Evolutionary conservation across 2,797 vertebrate species (phyloP).

Genomic region (Xiphophorus birchmanni): DNA sequence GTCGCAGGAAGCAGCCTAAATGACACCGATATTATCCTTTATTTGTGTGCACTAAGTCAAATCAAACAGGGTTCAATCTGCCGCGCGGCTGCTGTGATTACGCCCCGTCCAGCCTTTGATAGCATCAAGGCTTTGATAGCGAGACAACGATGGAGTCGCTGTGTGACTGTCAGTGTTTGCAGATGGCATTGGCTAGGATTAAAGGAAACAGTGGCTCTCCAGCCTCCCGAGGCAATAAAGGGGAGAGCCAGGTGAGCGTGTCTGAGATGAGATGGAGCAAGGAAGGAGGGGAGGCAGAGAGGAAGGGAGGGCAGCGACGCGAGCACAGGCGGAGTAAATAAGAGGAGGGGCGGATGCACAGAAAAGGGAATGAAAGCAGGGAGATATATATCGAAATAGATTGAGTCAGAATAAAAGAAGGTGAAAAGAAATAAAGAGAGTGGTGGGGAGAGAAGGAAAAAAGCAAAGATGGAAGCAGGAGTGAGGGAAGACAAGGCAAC

Average conservation of each 20-base stretch:
- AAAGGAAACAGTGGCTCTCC: slow-evolving; percentile 77
- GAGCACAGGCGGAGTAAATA: slow-evolving; percentile 69
- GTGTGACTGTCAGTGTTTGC: slow-evolving; percentile 71
- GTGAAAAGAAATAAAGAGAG: slow-evolving; percentile 57
- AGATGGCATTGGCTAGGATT: slow-evolving; percentile 79
- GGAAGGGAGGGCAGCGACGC: slow-evolving; percentile 40
- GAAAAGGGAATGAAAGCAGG: slow-evolving; percentile 63
- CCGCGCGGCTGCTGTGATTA: slow-evolving; percentile 71
- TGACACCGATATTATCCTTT: slow-evolving; percentile 79
- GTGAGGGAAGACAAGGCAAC: slow-evolving; percentile 54
- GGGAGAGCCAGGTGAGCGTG: slow-evolving; percentile 89
- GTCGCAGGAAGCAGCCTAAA: slow-evolving; percentile 75
- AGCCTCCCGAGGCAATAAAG: slow-evolving; percentile 82
- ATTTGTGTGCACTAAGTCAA: slow-evolving; percentile 78
- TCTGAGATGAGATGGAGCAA: slow-evolving; percentile 84
- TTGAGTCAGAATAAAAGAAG: slow-evolving; percentile 67
- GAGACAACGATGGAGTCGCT: slow-evolving; percentile 69
- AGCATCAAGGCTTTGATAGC: slow-evolving; percentile 73
- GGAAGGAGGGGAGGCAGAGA: slow-evolving; percentile 34
- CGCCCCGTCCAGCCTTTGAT: slow-evolving; percentile 75
- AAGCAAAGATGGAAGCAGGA: slow-evolving; percentile 20
- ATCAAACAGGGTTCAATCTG: slow-evolving; percentile 77
- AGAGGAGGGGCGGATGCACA: slow-evolving; percentile 59
- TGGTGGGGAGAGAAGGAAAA: slow-evolving; percentile 56
- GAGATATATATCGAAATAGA: slow-evolving; percentile 70